phyloP scores from a whole-genome alignment of 2,888 invertebrate species.

The Orthosia cruda region DNA sequence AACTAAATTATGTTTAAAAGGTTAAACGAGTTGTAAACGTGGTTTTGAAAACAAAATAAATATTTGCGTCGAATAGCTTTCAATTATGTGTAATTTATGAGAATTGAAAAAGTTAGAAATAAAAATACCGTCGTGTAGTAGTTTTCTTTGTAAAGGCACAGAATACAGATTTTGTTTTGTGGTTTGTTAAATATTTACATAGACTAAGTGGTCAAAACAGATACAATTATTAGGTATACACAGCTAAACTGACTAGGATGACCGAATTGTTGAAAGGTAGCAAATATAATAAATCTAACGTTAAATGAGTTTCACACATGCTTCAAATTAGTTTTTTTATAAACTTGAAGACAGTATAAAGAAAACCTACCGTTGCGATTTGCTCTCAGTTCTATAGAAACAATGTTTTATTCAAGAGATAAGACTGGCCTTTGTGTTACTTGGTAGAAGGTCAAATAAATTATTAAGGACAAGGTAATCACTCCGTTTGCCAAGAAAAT shows the following conservation, averaged over 20 bases:
- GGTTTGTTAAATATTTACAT: conserved; percentile 11
- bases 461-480: too few species aligned
- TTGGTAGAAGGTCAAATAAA: too few species aligned
- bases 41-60: conserved; percentile 30
- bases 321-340: conserved; percentile 48
- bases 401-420: too few species aligned
- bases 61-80: conserved; percentile 6
- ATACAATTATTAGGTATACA: not conserved
- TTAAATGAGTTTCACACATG: conserved; percentile 47
- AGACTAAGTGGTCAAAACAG: not conserved
- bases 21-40: conserved; percentile 31
- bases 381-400: too few species aligned
- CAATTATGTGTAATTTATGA: conserved; percentile 14
- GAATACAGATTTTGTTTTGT: conserved; percentile 11
- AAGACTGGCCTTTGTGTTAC: too few species aligned
- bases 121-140: not conserved
- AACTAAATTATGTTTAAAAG: conserved; percentile 25
- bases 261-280: not conserved
- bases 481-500: too few species aligned
- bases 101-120: conserved; percentile 2
- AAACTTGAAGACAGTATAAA: conserved; percentile 71
- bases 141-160: conserved; percentile 2
- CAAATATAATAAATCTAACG: conserved; percentile 4
- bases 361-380: conserved; percentile 69
- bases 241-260: not conserved